phyloP scores from a whole-genome alignment of 2,888 invertebrate genomes.

The Sphaerophoria taeniata region DNA sequence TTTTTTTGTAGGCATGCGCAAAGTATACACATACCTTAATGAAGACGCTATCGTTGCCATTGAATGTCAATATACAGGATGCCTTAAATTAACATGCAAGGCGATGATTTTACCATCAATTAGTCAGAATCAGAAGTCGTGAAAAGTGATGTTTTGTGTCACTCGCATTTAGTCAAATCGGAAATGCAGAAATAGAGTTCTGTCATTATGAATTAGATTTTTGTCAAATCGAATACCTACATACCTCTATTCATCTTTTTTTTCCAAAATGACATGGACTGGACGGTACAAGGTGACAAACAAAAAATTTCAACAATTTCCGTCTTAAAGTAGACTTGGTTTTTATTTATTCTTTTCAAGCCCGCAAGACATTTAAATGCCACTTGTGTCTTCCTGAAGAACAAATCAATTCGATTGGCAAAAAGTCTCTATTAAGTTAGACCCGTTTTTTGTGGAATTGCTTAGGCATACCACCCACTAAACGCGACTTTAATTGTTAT shows the following conservation, averaged over 20 bases:
- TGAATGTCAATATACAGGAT: background rate
- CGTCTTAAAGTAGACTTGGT: constrained; percentile 1
- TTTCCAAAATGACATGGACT: background rate
- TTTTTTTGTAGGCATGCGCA: constrained; percentile 28
- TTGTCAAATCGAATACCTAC: no score
- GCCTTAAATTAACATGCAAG: constrained; percentile 62
- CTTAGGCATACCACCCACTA: constrained; percentile 62
- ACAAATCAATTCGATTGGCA: constrained; percentile 70
- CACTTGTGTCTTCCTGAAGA: constrained; percentile 64
- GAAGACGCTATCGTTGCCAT: constrained; percentile 5
- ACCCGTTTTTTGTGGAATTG: constrained; percentile 58
- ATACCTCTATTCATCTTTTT: background rate
- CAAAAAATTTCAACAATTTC: background rate
- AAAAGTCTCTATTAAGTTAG: constrained; percentile 70
- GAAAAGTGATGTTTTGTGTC: constrained; percentile 58
- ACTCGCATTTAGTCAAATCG: constrained; percentile 27
- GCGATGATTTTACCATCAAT: constrained; percentile 66
- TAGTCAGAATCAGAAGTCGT: constrained; percentile 70
- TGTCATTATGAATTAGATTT: no score
- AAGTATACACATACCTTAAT: constrained; percentile 1
- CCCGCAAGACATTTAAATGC: constrained; percentile 59
- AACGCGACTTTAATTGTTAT: constrained; percentile 72
- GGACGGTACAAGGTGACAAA: background rate
- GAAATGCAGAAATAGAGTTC: background rate
- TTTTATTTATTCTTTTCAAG: background rate